These are phyloP conservation scores for Dolichomitus sp. DNA, from an alignment of 2,888 invertebrate species.

Conservation along the genomic window DNA sequence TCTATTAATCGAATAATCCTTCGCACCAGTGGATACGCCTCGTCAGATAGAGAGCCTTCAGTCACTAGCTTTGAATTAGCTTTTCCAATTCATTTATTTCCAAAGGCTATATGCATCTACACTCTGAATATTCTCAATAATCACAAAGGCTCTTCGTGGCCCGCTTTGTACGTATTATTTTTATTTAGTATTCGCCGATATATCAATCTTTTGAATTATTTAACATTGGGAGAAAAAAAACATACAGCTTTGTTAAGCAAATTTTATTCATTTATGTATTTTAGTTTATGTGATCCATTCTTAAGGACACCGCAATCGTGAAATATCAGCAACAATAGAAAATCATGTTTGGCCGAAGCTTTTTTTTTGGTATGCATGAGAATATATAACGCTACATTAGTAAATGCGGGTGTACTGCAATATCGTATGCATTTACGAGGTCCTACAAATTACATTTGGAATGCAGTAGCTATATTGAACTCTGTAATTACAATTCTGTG, in stretches of 20 bases:
- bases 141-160: background rate
- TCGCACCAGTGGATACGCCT: background rate
- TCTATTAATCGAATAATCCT: slow-evolving; percentile 37
- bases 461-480: background rate
- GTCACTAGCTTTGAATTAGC: slow-evolving; percentile 5
- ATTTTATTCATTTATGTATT: background rate
- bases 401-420: background rate
- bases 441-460: slow-evolving; percentile 12
- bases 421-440: background rate
- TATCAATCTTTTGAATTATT: background rate
- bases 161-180: background rate
- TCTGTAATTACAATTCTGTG: background rate
- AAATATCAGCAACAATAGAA: background rate
- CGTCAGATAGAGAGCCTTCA: background rate
- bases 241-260: background rate
- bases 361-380: background rate
- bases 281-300: background rate
- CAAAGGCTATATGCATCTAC: background rate
- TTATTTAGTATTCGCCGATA: background rate
- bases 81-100: slow-evolving; percentile 22
- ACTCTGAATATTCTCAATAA: background rate
- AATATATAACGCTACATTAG: background rate
- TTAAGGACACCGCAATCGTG: background rate
- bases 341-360: background rate
- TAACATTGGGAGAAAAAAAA: background rate